These are phyloP conservation scores for Elanus axillaris DNA, from an alignment of 2,113 vertebrate genomes.

Conservation along the genomic window DNA sequence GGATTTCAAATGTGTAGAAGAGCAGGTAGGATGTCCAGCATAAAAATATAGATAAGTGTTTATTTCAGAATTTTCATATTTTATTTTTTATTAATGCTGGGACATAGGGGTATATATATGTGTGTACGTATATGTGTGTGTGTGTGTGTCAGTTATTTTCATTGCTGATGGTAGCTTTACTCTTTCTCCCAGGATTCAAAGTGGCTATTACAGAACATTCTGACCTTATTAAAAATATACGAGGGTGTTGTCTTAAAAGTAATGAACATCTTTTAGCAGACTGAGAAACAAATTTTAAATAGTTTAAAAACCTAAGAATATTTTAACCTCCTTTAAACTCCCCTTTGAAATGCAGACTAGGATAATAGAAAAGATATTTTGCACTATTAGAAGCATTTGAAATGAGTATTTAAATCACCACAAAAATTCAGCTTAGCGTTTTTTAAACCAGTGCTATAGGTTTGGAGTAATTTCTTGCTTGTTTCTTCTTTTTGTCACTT, in stretches of 20 bases:
- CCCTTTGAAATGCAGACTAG: not conserved
- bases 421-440: not conserved
- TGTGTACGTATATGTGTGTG: rapidly evolving
- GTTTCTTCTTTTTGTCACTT: not conserved
- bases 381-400: not conserved
- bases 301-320: not conserved
- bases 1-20: not conserved
- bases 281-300: not conserved
- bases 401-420: not conserved
- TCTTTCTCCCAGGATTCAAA: not conserved
- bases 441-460: not conserved
- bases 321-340: not conserved
- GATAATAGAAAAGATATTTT: not conserved
- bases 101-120: not conserved
- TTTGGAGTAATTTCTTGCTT: not conserved
- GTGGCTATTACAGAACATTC: not conserved
- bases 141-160: not conserved
- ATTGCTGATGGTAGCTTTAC: not conserved
- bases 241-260: not conserved
- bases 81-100: not conserved
- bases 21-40: not conserved
- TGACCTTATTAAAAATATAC: not conserved
- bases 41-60: not conserved
- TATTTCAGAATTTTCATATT: not conserved
- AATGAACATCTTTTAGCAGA: not conserved